These are phyloP conservation scores for Alectoris magna DNA, from an alignment of 2,797 vertebrate genomes.

Conservation along the genomic window DNA sequence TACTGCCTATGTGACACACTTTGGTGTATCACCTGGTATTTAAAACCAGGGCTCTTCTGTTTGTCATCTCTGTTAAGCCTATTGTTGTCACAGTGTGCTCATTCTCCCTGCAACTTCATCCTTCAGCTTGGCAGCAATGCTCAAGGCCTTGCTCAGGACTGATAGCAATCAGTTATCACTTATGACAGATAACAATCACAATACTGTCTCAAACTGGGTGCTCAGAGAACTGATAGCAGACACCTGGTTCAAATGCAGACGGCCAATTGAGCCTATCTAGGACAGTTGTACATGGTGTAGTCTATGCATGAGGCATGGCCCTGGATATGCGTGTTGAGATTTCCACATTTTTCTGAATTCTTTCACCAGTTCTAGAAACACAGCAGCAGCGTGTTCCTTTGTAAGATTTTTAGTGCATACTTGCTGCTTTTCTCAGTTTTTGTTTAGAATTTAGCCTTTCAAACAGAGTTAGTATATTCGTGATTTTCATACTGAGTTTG, in stretches of 20 bases:
- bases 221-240: not conserved
- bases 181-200: not conserved
- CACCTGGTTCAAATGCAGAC: not conserved
- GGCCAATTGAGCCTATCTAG: not conserved
- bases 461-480: not conserved
- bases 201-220: not conserved
- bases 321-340: not conserved
- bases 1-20: accelerated
- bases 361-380: not conserved
- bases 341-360: not conserved
- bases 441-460: not conserved
- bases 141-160: not conserved
- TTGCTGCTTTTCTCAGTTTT: not conserved
- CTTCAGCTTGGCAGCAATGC: no score
- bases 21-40: accelerated
- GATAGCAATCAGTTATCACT: not conserved
- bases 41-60: not conserved
- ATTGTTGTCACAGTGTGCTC: not conserved
- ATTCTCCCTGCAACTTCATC: not conserved
- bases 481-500: not conserved
- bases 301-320: no score
- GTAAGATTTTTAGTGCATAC: not conserved
- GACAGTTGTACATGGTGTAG: not conserved
- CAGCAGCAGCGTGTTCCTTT: accelerated
- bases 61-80: not conserved